Conservation (phyloP, 2,888 invertebrate genomes). For the Lasioglossum figueresi region DNA sequence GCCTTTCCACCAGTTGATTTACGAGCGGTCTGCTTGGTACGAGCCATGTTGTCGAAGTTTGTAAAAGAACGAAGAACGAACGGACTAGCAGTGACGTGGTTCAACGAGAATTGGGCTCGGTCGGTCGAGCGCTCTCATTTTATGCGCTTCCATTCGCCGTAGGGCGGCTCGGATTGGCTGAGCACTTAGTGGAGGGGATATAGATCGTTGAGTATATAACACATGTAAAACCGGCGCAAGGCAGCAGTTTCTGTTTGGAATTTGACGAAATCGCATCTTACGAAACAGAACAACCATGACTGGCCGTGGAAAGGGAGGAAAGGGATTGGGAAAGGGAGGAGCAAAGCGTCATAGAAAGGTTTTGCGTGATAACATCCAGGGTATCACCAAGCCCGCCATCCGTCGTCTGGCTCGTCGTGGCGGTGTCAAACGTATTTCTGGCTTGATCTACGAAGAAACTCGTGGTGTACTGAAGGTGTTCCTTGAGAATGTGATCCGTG, state of each 20-base stretch:
- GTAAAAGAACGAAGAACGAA: not conserved
- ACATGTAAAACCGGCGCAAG: accelerated
- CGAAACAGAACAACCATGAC: too few species aligned
- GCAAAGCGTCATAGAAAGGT: conserved; percentile 94
- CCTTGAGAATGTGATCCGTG: not conserved
- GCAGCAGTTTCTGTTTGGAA: not conserved
- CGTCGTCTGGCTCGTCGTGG: not conserved
- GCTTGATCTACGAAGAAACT: not conserved
- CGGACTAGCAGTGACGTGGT: not conserved
- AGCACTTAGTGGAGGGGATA: not conserved
- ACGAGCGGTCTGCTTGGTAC: conserved; percentile 88
- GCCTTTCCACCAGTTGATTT: conserved; percentile 80
- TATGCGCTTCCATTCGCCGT: not conserved
- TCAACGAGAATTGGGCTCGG: not conserved
- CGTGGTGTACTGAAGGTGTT: not conserved
- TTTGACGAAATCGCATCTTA: not conserved
- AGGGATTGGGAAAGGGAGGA: conserved; percentile 82
- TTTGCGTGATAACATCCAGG: conserved; percentile 86
- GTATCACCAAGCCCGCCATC: conserved; percentile 83
- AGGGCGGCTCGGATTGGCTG: not conserved
- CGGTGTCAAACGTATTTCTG: not conserved
- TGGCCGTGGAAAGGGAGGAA: conserved; percentile 91
- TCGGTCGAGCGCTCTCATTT: not conserved
- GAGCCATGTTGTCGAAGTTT: conserved; percentile 85
- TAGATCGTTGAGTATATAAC: not conserved